Evolutionary conservation across 2,888 invertebrate species (phyloP), one percentile per base, ranked within the genome.

Genomic region (Leptopterna dolabrata): DNA sequence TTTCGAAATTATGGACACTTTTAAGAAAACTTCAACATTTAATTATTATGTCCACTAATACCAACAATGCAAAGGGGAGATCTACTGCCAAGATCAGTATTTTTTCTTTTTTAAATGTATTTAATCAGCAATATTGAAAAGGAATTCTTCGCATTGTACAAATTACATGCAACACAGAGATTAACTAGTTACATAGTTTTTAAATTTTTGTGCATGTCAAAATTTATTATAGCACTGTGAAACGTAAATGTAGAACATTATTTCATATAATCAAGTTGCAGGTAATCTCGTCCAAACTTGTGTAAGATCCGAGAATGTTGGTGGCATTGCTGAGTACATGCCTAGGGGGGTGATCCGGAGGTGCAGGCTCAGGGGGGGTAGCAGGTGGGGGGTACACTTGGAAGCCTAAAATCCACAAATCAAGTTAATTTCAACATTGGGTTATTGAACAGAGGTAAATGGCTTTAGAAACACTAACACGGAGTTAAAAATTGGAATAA

Each of bases 351-450:
- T 95, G 95, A 92, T 96, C 96, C 87, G 96, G 96, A 81, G 96
- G 96, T 88, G 96, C 96, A 76, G 96, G 96, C 92, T 96, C 96
- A 55, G 96, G 96, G 80, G 96, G 96, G 89, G 96, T 96, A 90
- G 95, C 96, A 85, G 96, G 96, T 88, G 95, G 96, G 89, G 96
- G 96, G 92, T 96, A 96, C 89, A 96, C 96, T 92, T 96, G 95
- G 92, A 96, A 96, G 91, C 95, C 96, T 95, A 91, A 63, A 89
- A 13, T 36, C 30, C 73, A 73, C 87, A 81, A n/a, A 55, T 19
- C 9, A 29, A 30, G 19, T 19, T 0, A n/a, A 76, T 76, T 30
- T 76, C 71, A 71, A 71, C 30, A n/a, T 6, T 19, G 55, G 55
- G 9, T n/a, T 24, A 36, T 36, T 36, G 36, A 36, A 36, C 7